Base-by-base conservation (phyloP, 2,113 vertebrate species). In the Bucco capensis region DNA sequence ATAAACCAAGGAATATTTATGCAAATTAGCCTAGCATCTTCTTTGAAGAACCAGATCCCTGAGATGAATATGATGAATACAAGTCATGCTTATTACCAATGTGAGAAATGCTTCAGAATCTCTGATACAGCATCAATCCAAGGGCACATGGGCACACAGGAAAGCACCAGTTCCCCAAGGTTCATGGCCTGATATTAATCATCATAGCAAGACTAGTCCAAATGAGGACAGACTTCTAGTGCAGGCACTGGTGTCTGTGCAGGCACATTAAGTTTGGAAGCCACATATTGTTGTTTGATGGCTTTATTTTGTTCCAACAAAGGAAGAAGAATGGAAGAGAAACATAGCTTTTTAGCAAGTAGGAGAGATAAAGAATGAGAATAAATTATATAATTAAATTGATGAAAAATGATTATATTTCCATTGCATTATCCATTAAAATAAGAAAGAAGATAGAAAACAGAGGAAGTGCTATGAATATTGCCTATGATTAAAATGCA, bases 1-100 rank as follows among this genome's bases (percentile, higher is more conserved):
- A 94, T 95, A 96, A 95, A 93, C 64, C 67, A 54, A 93, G n/a
- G 78, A 94, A 96, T 96, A 95, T 95, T 89, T 95, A 96, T 95
- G 83, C 89, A 86, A 95, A 96, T 93, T 95, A 96, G 56, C 67
- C 60, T 86, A 60, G 57, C 70, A 82, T 87, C 73, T 91, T 78
- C 93, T 96, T 97, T 96, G 93, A 96, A 96, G 82, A 80, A 83
- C 17, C 42, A 87, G 66, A 89, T 51, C 84, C 84, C 56, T 62
- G 90, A 93, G 90, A 95, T 83, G 54, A 88, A 53, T 53, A 49
- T 0, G 9, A 35, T 51, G 10, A 72, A 66, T 83, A 84, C 67
- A 81, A 92, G 46, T 44, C 65, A 49, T 84, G 72, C 64, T 60
- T 84, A 64, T 60, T 49, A 81, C n/a, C 2, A 0, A 38, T 19